Conservation (phyloP, 1,140 invertebrate genomes). For the Glossosoma conforme region DNA sequence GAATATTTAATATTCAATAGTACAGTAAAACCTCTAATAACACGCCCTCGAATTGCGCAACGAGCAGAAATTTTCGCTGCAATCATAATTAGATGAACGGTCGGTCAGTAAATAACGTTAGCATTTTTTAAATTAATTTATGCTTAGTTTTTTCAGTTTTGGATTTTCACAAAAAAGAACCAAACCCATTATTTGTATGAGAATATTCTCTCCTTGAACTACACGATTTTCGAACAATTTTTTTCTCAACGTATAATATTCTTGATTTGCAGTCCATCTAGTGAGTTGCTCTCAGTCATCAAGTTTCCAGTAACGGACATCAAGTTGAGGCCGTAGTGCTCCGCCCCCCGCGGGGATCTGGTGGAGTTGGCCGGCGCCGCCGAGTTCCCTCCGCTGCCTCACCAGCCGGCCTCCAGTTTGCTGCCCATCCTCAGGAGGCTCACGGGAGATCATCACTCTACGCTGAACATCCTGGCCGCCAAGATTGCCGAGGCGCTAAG, state of each 20-base stretch:
- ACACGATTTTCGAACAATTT: background rate
- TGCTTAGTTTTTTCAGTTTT: no score
- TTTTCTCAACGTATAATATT: background rate
- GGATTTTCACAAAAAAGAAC: no score
- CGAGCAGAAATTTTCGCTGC: no score
- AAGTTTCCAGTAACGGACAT: background rate
- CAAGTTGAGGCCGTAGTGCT: constrained; percentile 7
- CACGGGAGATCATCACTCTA: constrained; percentile 7
- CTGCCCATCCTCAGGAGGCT: constrained; percentile 6
- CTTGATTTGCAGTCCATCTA: constrained; percentile 4
- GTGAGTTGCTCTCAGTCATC: background rate
- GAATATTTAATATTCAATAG: no score
- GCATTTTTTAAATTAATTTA: no score
- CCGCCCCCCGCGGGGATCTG: constrained; percentile 1
- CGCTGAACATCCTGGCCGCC: constrained; percentile 1
- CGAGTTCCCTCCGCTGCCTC: constrained; percentile 8
- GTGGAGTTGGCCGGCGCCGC: background rate
- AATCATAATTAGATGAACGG: no score
- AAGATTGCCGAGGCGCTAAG: constrained; percentile 12
- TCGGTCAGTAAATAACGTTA: no score
- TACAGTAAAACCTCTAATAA: no score
- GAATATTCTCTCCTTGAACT: background rate
- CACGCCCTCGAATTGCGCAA: no score
- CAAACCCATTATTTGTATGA: background rate
- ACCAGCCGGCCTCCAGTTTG: constrained; percentile 5